Evolutionary conservation across 2,888 invertebrate genomes (phyloP), one percentile per base, ranked within the genome.

Genomic region (Campoletis raptor): DNA sequence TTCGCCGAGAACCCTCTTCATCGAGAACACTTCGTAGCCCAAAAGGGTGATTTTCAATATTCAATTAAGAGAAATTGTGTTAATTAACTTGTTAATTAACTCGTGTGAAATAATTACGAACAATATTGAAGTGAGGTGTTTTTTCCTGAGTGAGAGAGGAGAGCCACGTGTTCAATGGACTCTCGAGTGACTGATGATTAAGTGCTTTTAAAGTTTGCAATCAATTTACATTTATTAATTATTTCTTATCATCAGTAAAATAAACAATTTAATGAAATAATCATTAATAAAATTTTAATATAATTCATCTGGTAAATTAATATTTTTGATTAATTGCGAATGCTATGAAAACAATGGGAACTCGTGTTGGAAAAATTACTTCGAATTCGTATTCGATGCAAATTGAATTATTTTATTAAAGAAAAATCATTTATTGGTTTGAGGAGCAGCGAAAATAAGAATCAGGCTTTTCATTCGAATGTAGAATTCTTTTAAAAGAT

Each of bases 131-230:
- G 69, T 54, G 24, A n/a, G 15, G n/a, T n/a, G 72, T 52, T 48
- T 64, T 37, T 64, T 42, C 52, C 10, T 30, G 70, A 36, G 57
- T 36, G 61, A 45, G 80, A 61, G 42, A 61, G 42, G 37, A 36
- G 78, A 45, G 45, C 45, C 81, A 64, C 61, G 73, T 64, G 72
- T 42, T 52, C 24, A 36, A 36, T 73, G 48, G 21, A 45, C 21
- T 73, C 52, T 45, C 36, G 30, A 61, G 70, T 64, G 80, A 61
- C 45, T 15, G 70, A 37, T 30, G 30, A 70, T 80, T 36, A 21
- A 80, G 70, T 61, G 57, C n/a, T 80, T 12, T 21, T 10, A 61
- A 40, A 48, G 42, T 79, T 79, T 69, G 24, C 21, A 37, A 30
- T 70, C 54, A 12, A 72, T 64, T 72, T 15, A 21, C n/a, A 9